Evolutionary conservation across 1,140 invertebrate genomes (phyloP), one percentile per base, ranked within the genome.

Genomic region (Ceratitis capitata): DNA sequence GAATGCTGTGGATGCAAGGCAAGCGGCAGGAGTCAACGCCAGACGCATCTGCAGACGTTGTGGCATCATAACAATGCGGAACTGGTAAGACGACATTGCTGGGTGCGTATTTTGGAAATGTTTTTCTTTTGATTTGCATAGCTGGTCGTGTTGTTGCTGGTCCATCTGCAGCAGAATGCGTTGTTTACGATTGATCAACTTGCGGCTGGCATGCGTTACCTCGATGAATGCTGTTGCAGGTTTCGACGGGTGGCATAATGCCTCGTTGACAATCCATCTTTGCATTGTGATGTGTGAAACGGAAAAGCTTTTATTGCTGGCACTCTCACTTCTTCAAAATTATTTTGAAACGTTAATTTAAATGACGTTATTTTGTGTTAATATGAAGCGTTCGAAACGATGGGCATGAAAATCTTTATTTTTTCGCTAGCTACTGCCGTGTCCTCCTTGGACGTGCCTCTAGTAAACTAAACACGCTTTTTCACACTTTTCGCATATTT

Each of bases 401-500:
- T 3, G 19, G 19, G 51, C 23, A 56, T 56, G 51, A 2, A 56
- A 56, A 56, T 23, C 14, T 56, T 23, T 0, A 7, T 12, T 26
- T 64, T 26, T 64, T 64, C 58, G 14, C 58, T 29, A 16, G 12
- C 32, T 64, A 12, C 14, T 64, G 23, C 14, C 29, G 29, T 32
- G 16, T 39, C 42, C 69, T 47, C 32, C 12, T 78, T 78, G 39
- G 6, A 19, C 4, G 42, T 2, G 32, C 39, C 9, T 23, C 39
- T 45, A 61, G 83, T 29, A 85, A 64, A 91, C 89, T 91, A 90
- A 91, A 87, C 89, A 88, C 89, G 87, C 89, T 87, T 87, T 90
- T 82, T 91, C 86, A 87, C 89, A 89, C 89, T 90, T 89, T 51
- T 87, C 45, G 58, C 47, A 45, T 89, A 90, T 91, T 91, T 91